Conservation (phyloP, 2,113 vertebrate species). For the Tauraco erythrolophus region DNA sequence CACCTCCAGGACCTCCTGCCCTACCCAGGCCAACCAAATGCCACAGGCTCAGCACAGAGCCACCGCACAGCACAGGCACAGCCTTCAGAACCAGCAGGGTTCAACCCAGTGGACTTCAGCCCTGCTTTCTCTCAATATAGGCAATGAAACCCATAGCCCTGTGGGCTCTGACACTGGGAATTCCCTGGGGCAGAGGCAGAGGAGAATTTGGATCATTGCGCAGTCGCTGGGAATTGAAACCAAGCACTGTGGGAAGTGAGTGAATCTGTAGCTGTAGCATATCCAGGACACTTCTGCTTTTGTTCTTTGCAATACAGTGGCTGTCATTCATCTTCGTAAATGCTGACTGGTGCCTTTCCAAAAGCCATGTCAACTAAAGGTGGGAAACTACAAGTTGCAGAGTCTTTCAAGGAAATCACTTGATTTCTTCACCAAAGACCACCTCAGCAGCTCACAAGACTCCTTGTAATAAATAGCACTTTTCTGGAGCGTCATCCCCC, state of each 20-base stretch:
- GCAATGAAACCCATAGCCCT: not conserved
- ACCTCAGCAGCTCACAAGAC: not conserved
- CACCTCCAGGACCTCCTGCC: not conserved
- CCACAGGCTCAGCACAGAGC: not conserved
- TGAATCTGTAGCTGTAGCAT: not conserved
- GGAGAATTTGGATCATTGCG: not conserved
- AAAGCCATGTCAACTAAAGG: not conserved
- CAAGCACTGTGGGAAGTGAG: not conserved
- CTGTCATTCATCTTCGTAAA: not conserved
- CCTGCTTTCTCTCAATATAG: not conserved
- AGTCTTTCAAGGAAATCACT: not conserved
- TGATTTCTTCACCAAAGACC: not conserved
- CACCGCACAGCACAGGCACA: not conserved
- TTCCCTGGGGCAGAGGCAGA: not conserved
- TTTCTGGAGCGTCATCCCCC: not conserved
- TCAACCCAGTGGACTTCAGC: not conserved
- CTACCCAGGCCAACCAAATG: not conserved
- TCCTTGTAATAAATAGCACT: not conserved
- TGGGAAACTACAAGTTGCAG: not conserved
- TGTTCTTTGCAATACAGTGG: not conserved
- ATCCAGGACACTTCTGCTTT: not conserved
- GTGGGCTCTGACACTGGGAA: not conserved
- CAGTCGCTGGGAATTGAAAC: slow-evolving; percentile 26
- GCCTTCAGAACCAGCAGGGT: not conserved
- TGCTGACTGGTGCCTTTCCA: not conserved